phyloP scores from a whole-genome alignment of 2,113 vertebrate genomes.

The Neofelis nebulosa region DNA sequence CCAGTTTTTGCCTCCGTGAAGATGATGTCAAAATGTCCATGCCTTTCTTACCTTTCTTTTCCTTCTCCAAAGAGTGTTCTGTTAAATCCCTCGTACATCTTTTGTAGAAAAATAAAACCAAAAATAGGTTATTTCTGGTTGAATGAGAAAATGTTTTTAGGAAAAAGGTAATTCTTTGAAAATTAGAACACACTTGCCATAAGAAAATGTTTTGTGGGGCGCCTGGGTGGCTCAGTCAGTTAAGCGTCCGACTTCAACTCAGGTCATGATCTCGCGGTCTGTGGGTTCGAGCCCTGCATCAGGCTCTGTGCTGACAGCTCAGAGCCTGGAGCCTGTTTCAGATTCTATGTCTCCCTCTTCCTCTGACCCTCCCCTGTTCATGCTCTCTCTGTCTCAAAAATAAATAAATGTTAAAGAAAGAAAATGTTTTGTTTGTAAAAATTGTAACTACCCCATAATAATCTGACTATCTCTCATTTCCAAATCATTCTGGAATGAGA shows the following conservation, averaged over 20 bases:
- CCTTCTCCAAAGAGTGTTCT: not conserved
- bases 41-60: not conserved
- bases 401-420: too few species aligned
- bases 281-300: too few species aligned
- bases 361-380: too few species aligned
- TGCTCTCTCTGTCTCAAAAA: too few species aligned
- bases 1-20: not conserved
- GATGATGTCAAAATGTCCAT: not conserved
- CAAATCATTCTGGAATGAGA: constrained; percentile 69
- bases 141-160: not conserved
- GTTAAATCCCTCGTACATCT: not conserved
- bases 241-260: too few species aligned
- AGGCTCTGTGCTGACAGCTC: too few species aligned
- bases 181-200: not conserved
- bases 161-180: not conserved
- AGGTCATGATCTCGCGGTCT: too few species aligned
- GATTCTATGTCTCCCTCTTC: too few species aligned
- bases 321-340: too few species aligned
- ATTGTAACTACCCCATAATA: constrained; percentile 56
- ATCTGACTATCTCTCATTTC: constrained; percentile 50
- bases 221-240: too few species aligned
- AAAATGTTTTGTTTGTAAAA: not conserved
- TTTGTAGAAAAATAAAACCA: not conserved
- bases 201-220: not conserved
- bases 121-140: constrained; percentile 28